Percentiles rank a stretch among this genome's conserved stretches.
phyloP scores from a whole-genome alignment of 2,113 vertebrate genomes.

The Cacatua alba region DNA sequence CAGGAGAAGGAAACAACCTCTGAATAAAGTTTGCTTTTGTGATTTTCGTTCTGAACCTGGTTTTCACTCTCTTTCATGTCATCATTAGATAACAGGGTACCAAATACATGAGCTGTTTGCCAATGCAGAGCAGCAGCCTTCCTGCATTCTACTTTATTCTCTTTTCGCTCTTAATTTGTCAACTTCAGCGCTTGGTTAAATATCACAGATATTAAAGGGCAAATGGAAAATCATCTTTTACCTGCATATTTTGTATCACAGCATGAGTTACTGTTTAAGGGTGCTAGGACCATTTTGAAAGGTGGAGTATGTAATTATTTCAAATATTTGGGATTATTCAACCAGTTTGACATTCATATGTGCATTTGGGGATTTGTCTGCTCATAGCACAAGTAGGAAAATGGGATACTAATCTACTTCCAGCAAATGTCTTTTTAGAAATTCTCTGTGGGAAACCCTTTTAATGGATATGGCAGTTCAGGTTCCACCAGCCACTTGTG shows the following conservation, averaged over 20 bases:
- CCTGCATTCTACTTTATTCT: background rate
- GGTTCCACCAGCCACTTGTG: background rate
- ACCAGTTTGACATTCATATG: background rate
- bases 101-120: background rate
- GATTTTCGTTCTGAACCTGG: background rate
- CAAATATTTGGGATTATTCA: constrained; percentile 23
- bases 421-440: constrained; percentile 29
- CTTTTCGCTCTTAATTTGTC: constrained; percentile 23
- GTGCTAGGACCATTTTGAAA: background rate
- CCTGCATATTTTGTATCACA: background rate
- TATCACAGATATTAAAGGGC: constrained; percentile 17
- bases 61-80: background rate
- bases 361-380: constrained; percentile 20
- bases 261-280: background rate
- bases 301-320: constrained; percentile 17
- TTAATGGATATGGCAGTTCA: constrained; percentile 12
- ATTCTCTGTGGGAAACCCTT: background rate
- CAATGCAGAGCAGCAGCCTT: background rate
- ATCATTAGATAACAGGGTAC: background rate
- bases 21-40: background rate
- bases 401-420: constrained; percentile 13
- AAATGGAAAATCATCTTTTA: constrained; percentile 24
- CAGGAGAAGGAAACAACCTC: background rate
- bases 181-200: constrained; percentile 13
- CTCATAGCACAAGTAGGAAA: background rate